phyloP scores from a whole-genome alignment of 2,888 invertebrate species.

The Galerucella pusilla region DNA sequence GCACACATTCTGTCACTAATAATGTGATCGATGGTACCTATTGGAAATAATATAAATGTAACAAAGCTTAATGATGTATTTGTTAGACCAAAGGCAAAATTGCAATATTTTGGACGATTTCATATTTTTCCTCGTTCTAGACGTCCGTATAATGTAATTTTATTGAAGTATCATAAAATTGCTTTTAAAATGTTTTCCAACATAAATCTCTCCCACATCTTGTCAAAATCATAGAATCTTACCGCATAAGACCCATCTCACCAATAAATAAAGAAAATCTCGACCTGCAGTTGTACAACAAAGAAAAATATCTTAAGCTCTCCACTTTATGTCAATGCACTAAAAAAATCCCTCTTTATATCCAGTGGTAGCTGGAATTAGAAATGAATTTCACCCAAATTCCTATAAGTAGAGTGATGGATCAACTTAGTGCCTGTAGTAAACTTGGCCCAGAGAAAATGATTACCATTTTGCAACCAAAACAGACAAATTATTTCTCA shows the following conservation, averaged over 20 bases:
- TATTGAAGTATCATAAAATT: background rate
- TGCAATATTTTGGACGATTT: too few species aligned
- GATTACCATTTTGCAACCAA: too few species aligned
- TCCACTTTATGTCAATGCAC: conserved; percentile 23
- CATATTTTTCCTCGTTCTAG: background rate
- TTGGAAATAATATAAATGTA: too few species aligned
- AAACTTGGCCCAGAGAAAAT: too few species aligned
- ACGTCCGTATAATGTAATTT: background rate
- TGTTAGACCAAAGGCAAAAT: too few species aligned
- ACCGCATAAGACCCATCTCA: background rate
- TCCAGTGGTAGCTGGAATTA: background rate
- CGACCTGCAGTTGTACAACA: conserved; percentile 21
- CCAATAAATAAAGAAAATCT: conserved; percentile 27
- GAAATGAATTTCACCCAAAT: background rate
- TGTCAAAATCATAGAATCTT: background rate
- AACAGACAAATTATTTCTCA: too few species aligned
- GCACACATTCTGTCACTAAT: too few species aligned
- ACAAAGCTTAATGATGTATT: too few species aligned
- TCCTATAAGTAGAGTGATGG: too few species aligned
- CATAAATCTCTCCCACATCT: background rate
- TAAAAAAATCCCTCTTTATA: conserved; percentile 27
- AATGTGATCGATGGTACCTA: too few species aligned
- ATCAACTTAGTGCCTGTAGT: too few species aligned
- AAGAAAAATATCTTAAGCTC: conserved; percentile 33
- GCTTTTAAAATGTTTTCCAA: background rate